A percentile compares a stretch with the other conserved stretches of the same genome.
Evolutionary conservation across 2,888 invertebrate species (phyloP).

Genomic region (Brachynemurus nebulosus): DNA sequence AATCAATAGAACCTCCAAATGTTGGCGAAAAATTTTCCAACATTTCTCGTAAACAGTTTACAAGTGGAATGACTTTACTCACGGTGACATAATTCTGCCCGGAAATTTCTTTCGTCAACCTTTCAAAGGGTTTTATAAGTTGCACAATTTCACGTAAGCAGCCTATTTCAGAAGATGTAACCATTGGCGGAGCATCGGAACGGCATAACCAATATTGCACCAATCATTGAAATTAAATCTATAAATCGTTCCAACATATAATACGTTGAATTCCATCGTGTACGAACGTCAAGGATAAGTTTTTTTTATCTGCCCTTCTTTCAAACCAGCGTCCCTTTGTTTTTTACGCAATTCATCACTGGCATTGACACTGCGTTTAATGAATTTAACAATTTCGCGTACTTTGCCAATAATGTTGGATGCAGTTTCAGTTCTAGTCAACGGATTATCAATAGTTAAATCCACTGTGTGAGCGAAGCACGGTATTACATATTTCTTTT

Average conservation of each 20-base stretch:
- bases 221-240: slow-evolving; percentile 12
- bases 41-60: slow-evolving; percentile 13
- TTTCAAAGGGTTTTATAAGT: slow-evolving; percentile 5
- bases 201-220: slow-evolving; percentile 14
- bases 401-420: slow-evolving; percentile 10
- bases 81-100: slow-evolving; percentile 1
- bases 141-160: slow-evolving; percentile 4
- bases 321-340: slow-evolving; percentile 6
- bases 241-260: slow-evolving; percentile 15
- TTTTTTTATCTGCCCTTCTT: slow-evolving; percentile 13
- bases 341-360: slow-evolving; percentile 9
- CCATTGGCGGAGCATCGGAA: slow-evolving; percentile 15
- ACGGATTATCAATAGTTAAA: slow-evolving; percentile 3
- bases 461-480: slow-evolving; percentile 14
- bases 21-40: no score
- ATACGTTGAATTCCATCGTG: slow-evolving; percentile 13
- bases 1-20: no score
- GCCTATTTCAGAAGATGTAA: slow-evolving; percentile 12
- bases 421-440: background rate
- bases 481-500: slow-evolving; percentile 7
- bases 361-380: slow-evolving; percentile 10
- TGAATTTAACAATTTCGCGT: slow-evolving; percentile 13
- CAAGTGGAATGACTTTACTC: slow-evolving; percentile 3
- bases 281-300: no score
- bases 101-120: slow-evolving; percentile 5